Base-by-base conservation (phyloP, 2,113 vertebrate genomes). In the Ceratotherium simum region DNA sequence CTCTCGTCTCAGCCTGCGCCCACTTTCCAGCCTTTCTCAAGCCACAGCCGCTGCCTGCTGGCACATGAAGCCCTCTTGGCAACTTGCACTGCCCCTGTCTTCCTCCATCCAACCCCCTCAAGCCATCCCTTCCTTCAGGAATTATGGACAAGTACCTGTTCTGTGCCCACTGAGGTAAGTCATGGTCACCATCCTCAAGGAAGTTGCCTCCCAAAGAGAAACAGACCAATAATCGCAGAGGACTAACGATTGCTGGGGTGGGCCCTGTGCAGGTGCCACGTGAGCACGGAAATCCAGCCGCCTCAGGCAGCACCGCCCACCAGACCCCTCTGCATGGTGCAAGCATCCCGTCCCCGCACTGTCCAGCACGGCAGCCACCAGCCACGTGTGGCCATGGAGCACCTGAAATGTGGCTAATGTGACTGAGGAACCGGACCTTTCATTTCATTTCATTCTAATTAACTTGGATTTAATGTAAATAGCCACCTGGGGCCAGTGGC, bases 331-430 rank as follows among this genome's bases (percentile, higher is more conserved):
- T 2, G 16, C 11, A 0, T 4, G 1, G 16, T 16, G 27, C 8
- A 4, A 2, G 16, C 1, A 54, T 16, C 42, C 54, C 1, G 14
- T 3, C 6, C 13, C 67, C 17, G 51, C 20, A 27, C 0, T 0
- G 3, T 42, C 39, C 2, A 0, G 36, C 4, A 13, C 0, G 0
- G 51, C 31, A 9, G 33, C 60, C 56, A 33, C 0, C 1, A 9
- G 73, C 58, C 33, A 23, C 6, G 0, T 0, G 3, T 2, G 17
- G 42, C 65, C 13, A 0, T 0, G 0, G 33, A 27, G 14, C 0
- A 0, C 1, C 0, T 0, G 6, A 7, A 6, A 8, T 0, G 27
- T 11, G 23, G 23, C 70, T 23, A 0, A 5, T 0, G 11, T 2
- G 31, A 17, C 13, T 0, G 1, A 17, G 10, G 36, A 1, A 10